Evolutionary conservation across 2,888 invertebrate species (phyloP), one percentile per base, ranked within the genome.

Genomic region (Dasypogon diadema): DNA sequence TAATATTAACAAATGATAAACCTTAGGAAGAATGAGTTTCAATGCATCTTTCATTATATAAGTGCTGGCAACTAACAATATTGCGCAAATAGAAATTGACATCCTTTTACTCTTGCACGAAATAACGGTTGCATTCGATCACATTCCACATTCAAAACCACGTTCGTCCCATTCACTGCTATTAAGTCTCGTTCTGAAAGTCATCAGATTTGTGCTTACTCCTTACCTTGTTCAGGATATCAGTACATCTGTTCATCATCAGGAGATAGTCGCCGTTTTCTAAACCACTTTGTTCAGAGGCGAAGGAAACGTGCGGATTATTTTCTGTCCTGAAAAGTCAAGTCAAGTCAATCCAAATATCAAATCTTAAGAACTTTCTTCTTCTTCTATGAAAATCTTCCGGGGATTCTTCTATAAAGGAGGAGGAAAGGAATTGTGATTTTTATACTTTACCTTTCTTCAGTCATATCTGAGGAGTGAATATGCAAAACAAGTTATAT

Each of bases 231-330:
- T 89, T 88, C 14, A 90, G 84, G 37, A 90, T 88, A 82, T 90
- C 90, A 10, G 90, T 89, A 83, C 90, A 90, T 80, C 90, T 89
- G 78, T 90, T 90, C 81, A 90, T 90, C 80, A 90, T 87, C 34
- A 89, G 88, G 85, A 86, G 83, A 80, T 86, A 86, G 79, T 87
- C 87, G 74, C 87, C 87, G 79, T 86, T 87, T 79, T 85, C 85
- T 48, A 83, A 79, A 80, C 82, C 82, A 63, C 79, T 80, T 73
- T 82, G 81, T 75, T 81, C 82, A 79, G 78, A 79, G 75, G 77
- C 80, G 80, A 80, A 81, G 78, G 79, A 78, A 18, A 77, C 78
- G 77, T 75, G 80, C 60, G 63, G 77, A 75, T 55, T 73, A 56
- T 73, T 73, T 24, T 73, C 73, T 10, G 55, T 37, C 24, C 73